These are phyloP conservation scores for Parauchenoglanis ngamensis DNA, from an alignment of 2,797 vertebrate genomes.

Conservation along the genomic window DNA sequence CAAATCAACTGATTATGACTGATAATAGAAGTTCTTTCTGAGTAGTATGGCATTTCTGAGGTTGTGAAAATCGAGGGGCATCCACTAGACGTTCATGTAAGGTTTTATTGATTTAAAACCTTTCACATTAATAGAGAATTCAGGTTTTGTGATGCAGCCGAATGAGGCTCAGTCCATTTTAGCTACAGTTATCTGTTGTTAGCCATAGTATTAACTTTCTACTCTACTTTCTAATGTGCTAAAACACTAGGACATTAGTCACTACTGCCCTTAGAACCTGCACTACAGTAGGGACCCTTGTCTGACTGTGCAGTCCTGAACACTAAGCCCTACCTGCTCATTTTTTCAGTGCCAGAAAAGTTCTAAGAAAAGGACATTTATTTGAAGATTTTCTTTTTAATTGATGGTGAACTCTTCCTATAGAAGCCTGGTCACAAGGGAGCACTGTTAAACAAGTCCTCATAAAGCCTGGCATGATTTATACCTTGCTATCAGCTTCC, in stretches of 20 bases:
- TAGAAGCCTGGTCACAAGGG: conserved; percentile 41
- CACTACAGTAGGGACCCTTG: background rate
- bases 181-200: background rate
- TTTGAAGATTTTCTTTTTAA: conserved; percentile 18
- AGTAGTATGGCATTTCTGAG: background rate
- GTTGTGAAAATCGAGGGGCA: background rate
- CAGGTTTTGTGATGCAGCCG: background rate
- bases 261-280: background rate
- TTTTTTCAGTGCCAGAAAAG: background rate
- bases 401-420: conserved; percentile 38
- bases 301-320: background rate
- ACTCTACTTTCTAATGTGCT: background rate
- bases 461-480: conserved; percentile 50
- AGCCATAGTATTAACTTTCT: background rate
- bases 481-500: conserved; percentile 51
- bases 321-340: background rate
- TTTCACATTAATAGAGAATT: background rate
- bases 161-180: background rate
- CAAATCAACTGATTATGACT: background rate
- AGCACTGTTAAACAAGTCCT: conserved; percentile 36
- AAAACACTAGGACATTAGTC: background rate
- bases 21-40: background rate
- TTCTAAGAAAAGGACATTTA: background rate
- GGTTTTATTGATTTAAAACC: background rate
- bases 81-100: background rate